These are phyloP conservation scores for Nymphalis urticae DNA, from an alignment of 2,888 invertebrate genomes.

Conservation along the genomic window DNA sequence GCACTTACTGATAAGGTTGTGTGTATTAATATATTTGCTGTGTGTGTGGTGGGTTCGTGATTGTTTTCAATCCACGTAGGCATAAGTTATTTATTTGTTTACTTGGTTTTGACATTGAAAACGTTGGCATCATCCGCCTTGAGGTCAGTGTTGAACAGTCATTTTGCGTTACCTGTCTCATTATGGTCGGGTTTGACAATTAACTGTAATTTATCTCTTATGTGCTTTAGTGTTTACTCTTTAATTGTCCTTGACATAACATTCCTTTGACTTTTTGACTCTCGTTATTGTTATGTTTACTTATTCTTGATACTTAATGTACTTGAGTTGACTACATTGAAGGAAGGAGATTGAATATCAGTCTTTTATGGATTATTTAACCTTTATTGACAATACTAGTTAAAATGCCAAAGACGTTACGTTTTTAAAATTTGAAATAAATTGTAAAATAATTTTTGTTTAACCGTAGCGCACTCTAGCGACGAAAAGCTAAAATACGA, in stretches of 20 bases:
- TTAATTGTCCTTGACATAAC: too few species aligned
- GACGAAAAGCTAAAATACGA: slow-evolving; percentile 15
- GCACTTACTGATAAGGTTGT: slow-evolving; percentile 31
- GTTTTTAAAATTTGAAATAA: neutral
- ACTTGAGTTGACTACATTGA: too few species aligned
- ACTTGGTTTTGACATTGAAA: slow-evolving; percentile 40
- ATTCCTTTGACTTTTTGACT: too few species aligned
- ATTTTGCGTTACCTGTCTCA: slow-evolving; percentile 25
- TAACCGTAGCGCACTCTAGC: slow-evolving; percentile 57
- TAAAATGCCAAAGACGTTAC: neutral
- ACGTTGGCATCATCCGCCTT: slow-evolving; percentile 34
- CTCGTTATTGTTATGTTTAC: too few species aligned
- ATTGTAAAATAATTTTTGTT: neutral
- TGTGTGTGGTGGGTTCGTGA: slow-evolving; percentile 14
- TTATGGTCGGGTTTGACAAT: slow-evolving; percentile 16
- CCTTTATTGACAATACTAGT: too few species aligned
- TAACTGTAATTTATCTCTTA: neutral
- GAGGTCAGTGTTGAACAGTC: slow-evolving; percentile 36
- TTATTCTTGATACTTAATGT: too few species aligned
- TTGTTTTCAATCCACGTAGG: slow-evolving; percentile 30
- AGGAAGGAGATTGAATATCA: too few species aligned
- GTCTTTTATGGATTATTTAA: too few species aligned
- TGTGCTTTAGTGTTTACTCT: neutral
- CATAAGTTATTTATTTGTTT: slow-evolving; percentile 27
- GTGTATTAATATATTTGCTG: slow-evolving; percentile 12